Percentiles rank a stretch among this genome's conserved stretches.
These are phyloP conservation scores for Pristis pectinata DNA, from an alignment of 2,797 vertebrate genomes.

Conservation along the genomic window DNA sequence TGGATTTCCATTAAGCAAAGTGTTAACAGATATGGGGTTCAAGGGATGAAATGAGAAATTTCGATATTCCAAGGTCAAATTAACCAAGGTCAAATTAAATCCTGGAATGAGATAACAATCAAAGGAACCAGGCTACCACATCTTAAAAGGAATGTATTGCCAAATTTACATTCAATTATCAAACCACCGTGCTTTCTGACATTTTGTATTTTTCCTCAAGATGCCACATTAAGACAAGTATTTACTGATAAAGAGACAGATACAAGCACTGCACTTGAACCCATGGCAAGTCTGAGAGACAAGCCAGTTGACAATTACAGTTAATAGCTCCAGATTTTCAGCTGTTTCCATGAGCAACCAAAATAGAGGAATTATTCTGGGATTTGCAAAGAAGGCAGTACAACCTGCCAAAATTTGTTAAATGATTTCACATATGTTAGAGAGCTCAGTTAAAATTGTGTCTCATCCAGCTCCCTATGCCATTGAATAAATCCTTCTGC, in stretches of 20 bases:
- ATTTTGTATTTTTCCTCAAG: background rate
- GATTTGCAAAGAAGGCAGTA: slow-evolving; percentile 2
- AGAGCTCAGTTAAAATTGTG: background rate
- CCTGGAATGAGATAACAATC: background rate
- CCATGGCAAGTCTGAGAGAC: background rate
- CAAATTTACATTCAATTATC: background rate
- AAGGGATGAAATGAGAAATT: too few species aligned
- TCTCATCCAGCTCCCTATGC: background rate
- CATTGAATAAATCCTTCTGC: background rate
- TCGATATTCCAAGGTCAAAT: too few species aligned
- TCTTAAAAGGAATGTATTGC: background rate
- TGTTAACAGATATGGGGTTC: too few species aligned
- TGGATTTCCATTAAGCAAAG: too few species aligned
- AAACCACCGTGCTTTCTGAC: background rate
- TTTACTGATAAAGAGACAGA: background rate
- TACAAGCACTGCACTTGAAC: background rate
- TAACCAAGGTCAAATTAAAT: background rate
- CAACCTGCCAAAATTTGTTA: slow-evolving; percentile 10
- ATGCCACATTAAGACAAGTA: background rate
- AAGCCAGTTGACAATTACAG: background rate
- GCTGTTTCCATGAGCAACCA: slow-evolving; percentile 28
- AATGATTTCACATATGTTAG: slow-evolving; percentile 6
- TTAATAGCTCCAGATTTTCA: slow-evolving; percentile 4
- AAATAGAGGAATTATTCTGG: background rate
- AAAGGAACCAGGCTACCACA: background rate